Base-by-base conservation (phyloP, 2,113 vertebrate genomes). In the Platysternon megacephalum region DNA sequence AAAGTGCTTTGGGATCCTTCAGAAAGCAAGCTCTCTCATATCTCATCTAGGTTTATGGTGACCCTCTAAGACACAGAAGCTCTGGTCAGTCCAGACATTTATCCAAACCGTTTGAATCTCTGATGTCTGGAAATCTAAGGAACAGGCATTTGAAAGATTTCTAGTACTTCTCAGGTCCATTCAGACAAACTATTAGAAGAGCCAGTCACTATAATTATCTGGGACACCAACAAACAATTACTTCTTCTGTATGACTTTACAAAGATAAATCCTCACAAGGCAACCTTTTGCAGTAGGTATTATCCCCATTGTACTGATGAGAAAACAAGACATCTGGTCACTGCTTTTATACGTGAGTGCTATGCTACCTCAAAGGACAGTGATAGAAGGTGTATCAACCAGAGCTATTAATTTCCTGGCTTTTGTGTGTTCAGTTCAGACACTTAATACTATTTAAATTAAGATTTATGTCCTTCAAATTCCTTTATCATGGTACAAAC, bases 101-200 rank as follows among this genome's bases (percentile, higher is more conserved):
- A 92, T 83, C 74, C 82, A 93, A 97, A 95, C 53, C 61, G 24
- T 49, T 92, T 95, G 92, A 92, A 52, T 86, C 87, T 95, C 93
- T n/a, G 74, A 48, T 85, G 90, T 58, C 90, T 89, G 32, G 10
- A 96, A 94, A 94, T 83, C 26, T 56, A 93, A 95, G 56, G 74
- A 89, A 89, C 3, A 35, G 83, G 3, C 24, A 8, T 49, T 82
- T 89, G 81, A 92, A 80, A 94, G 89, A 93, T 44, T 93, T 93
- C 88, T 74, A 95, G 85, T 87, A 83, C 49, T 87, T 91, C 90
- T 97, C 95, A 96, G 84, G 91, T 86, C n/a, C 72, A 92, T 94
- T 95, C 87, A 95, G 95, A 92, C 84, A 92, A 95, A 97, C 79
- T 93, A 94, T 58, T 84, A 22, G 9, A 92, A 96, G 93, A 92